phyloP scores from a whole-genome alignment of 2,113 vertebrate genomes.

The Laticauda colubrina region DNA sequence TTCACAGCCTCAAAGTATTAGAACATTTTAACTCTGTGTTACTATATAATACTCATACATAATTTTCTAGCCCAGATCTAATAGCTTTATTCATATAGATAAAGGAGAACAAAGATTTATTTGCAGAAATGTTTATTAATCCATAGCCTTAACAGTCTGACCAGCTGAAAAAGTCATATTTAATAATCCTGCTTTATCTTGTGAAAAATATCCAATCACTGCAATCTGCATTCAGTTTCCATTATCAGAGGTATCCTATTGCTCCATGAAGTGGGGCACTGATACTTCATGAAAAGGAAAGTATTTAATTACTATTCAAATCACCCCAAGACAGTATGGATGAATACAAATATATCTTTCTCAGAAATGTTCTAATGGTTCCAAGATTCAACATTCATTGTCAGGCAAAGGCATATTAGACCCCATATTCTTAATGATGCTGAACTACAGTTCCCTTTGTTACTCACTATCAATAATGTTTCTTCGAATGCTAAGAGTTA shows the following conservation, averaged over 20 bases:
- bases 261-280: constrained; percentile 53
- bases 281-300: constrained; percentile 38
- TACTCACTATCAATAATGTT: background rate
- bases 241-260: constrained; percentile 52
- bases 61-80: background rate
- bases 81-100: background rate
- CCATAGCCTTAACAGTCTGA: constrained; percentile 15
- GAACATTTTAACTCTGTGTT: background rate
- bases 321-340: background rate
- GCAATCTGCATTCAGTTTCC: constrained; percentile 56
- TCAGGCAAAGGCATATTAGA: background rate
- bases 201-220: constrained; percentile 52
- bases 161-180: constrained; percentile 45
- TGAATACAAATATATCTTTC: background rate
- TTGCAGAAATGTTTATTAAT: background rate
- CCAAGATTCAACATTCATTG: background rate
- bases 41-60: background rate
- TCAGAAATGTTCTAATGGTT: background rate
- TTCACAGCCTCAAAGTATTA: background rate
- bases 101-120: background rate
- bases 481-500: background rate
- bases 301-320: background rate
- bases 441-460: background rate
- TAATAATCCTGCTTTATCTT: constrained; percentile 57
- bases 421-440: background rate